Percentiles rank a stretch among this genome's conserved stretches.
phyloP scores from a whole-genome alignment of 2,888 invertebrate genomes.

The Tetramorium bicarinatum region DNA sequence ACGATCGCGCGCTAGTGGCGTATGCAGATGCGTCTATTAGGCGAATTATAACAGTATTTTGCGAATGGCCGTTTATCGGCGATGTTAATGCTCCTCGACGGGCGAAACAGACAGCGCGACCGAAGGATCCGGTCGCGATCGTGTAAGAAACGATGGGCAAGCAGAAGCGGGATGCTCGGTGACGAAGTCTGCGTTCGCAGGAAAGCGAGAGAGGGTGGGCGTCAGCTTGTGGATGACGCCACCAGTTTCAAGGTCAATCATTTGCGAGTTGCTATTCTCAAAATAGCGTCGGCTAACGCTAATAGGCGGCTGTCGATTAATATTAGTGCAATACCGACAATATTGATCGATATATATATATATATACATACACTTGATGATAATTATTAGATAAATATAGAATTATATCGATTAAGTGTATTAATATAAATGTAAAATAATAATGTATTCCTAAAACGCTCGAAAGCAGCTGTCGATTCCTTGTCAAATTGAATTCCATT shows the following conservation, averaged over 20 bases:
- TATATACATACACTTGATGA: no score
- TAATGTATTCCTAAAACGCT: not conserved
- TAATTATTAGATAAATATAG: conserved; percentile 7
- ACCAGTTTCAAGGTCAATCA: conserved; percentile 28
- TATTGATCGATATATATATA: not conserved
- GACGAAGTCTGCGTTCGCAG: not conserved
- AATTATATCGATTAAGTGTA: not conserved
- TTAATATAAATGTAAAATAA: not conserved
- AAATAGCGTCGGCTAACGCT: conserved; percentile 13
- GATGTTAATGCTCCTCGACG: conserved; percentile 32
- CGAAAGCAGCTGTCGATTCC: not conserved
- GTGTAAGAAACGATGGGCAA: conserved; percentile 13
- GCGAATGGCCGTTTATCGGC: conserved; percentile 36
- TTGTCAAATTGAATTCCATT: not conserved
- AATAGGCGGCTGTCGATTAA: conserved; percentile 18
- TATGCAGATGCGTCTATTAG: conserved; percentile 64
- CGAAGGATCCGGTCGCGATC: conserved; percentile 20
- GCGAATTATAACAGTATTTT: conserved; percentile 66
- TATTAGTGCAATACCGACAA: conserved; percentile 1
- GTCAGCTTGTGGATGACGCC: conserved; percentile 6
- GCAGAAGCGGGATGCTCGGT: not conserved
- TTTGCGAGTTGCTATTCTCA: conserved; percentile 14
- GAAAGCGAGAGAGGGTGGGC: conserved; percentile 15
- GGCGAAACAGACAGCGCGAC: conserved; percentile 13
- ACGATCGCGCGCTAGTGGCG: conserved; percentile 46